Evolutionary conservation across 2,797 vertebrate genomes (phyloP).

Genomic region (Thaleichthys pacificus): DNA sequence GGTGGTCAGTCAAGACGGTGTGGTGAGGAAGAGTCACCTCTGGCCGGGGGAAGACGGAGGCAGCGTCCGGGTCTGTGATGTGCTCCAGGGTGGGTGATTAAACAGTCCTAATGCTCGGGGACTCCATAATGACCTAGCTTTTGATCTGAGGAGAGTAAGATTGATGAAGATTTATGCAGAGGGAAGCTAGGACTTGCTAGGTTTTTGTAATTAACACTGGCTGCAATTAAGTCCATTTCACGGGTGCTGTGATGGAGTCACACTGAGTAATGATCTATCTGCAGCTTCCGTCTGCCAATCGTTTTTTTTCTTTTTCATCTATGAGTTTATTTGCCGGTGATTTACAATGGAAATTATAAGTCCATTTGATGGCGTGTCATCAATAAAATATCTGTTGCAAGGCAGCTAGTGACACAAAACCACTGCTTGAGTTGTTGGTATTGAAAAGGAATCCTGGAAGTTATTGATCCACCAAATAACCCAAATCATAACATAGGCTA

Average conservation of each 20-base stretch:
- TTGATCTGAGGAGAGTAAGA: constrained; percentile 38
- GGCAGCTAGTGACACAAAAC: neutral
- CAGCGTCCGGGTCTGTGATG: constrained; percentile 45
- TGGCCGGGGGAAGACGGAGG: constrained; percentile 18
- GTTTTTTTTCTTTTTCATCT: neutral
- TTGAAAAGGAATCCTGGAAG: neutral
- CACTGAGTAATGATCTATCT: constrained; percentile 33
- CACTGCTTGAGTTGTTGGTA: neutral
- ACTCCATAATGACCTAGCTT: constrained; percentile 36
- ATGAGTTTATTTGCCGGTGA: constrained; percentile 7
- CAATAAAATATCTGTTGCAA: neutral
- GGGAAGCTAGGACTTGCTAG: constrained; percentile 7
- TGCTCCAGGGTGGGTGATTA: constrained; percentile 47
- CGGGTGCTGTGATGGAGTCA: constrained; percentile 22
- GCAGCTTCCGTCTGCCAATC: neutral
- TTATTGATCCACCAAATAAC: neutral
- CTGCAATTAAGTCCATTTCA: constrained; percentile 44
- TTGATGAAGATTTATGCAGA: constrained; percentile 40
- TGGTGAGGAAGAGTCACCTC: constrained; percentile 42
- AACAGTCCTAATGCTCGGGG: constrained; percentile 27
- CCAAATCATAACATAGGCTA: neutral
- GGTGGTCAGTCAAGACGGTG: constrained; percentile 32
- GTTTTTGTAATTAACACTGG: constrained; percentile 46
- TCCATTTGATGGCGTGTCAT: constrained; percentile 22
- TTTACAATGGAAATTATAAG: constrained; percentile 25